phyloP scores from a whole-genome alignment of 1,140 invertebrate species.

The Ganaspis sp. region DNA sequence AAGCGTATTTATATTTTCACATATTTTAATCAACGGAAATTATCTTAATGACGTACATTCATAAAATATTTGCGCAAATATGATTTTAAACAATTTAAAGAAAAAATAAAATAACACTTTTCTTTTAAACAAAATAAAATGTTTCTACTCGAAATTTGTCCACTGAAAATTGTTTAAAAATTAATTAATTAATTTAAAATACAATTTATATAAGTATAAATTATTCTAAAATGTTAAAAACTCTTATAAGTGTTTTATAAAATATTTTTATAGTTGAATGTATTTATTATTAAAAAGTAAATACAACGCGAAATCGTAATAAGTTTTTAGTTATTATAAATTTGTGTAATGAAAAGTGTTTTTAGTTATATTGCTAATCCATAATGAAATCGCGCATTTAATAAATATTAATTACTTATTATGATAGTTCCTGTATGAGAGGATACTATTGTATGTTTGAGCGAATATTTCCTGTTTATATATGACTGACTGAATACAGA shows the following conservation, averaged over 20 bases:
- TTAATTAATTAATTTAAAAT: not conserved
- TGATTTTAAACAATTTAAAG: slow-evolving; percentile 27
- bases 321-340: not conserved
- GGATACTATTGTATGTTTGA: slow-evolving; percentile 25
- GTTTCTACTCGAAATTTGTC: not conserved
- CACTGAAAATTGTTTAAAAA: not conserved
- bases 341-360: slow-evolving; percentile 1
- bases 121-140: slow-evolving; percentile 5
- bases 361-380: slow-evolving; percentile 10
- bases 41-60: not conserved
- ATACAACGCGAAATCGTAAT: not conserved
- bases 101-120: slow-evolving; percentile 16
- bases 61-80: not conserved
- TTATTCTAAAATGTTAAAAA: slow-evolving; percentile 7
- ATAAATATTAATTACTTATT: slow-evolving; percentile 7
- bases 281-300: not conserved
- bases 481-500: slow-evolving; percentile 17
- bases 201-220: not conserved
- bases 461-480: slow-evolving; percentile 28
- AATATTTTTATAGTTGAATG: slow-evolving; percentile 11
- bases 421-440: slow-evolving; percentile 9
- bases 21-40: not conserved
- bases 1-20: not conserved
- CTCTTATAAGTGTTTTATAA: slow-evolving; percentile 2
- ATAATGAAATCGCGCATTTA: not conserved